A percentile compares a stretch with the other conserved stretches of the same genome.
phyloP scores from a whole-genome alignment of 2,888 invertebrate species.

The Yponomeuta evonymella region DNA sequence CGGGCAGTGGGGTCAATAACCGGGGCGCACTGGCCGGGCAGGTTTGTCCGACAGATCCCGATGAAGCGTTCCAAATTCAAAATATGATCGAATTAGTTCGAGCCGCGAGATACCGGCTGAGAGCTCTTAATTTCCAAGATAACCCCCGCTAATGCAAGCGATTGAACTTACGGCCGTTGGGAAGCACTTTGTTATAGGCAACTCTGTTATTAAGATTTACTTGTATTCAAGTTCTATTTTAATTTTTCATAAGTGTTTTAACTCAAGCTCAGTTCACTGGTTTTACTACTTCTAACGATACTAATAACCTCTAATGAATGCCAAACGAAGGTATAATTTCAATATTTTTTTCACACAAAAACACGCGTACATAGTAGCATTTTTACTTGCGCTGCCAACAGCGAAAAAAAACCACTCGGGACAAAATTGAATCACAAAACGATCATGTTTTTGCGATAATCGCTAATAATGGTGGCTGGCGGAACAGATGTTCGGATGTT shows the following conservation, averaged over 20 bases:
- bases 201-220: conserved; percentile 9
- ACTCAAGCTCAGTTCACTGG: no score
- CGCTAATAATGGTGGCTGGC: conserved; percentile 55
- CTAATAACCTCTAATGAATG: neutral
- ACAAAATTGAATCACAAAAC: conserved; percentile 46
- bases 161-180: conserved; percentile 44
- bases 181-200: conserved; percentile 38
- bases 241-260: neutral
- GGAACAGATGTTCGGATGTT: conserved; percentile 69
- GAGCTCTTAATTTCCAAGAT: conserved; percentile 62
- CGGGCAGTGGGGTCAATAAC: conserved; percentile 56
- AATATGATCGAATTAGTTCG: conserved; percentile 59
- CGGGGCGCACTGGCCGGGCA: conserved; percentile 40
- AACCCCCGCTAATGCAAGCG: conserved; percentile 57
- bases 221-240: neutral
- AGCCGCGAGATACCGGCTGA: conserved; percentile 42
- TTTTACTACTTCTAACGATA: no score
- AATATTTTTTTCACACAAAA: neutral
- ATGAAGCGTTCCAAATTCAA: conserved; percentile 47
- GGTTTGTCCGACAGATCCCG: conserved; percentile 31
- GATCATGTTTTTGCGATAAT: conserved; percentile 52
- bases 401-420: conserved; percentile 26
- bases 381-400: conserved; percentile 7
- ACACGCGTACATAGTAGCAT: neutral
- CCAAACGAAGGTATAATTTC: neutral